Base-by-base conservation (phyloP, 2,797 vertebrate genomes). In the Atherinosoma microstoma region DNA sequence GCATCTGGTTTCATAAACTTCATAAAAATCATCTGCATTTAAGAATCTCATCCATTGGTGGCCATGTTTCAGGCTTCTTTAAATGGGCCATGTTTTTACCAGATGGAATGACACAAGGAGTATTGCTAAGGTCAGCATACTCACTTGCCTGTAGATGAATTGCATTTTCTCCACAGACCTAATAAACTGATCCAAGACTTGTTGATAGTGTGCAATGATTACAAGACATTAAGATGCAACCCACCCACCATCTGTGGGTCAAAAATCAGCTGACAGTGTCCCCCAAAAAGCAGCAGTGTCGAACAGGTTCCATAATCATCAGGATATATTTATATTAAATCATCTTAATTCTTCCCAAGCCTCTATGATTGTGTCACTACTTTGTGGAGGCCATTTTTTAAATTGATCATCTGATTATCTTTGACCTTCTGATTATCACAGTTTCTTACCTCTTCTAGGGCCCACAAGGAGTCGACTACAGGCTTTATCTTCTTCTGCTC, bases 401-500 rank as follows among this genome's bases (percentile, higher is more conserved):
- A 67, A 63, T n/a, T 29, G 38, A 58, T 70, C 16, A 58, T 54
- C 20, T 35, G 2, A 66, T 59, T 54, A 11, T 68, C 49, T 58
- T 38, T 22, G 20, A 47, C 24, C 34, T 32, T 61, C 22, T n/a
- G 34, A 16, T 60, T 49, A 56, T 16, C 11, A 24, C 27, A 56
- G 54, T 16, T 10, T 76, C 96, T 94, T 96, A 99, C 98, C 97
- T 99, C 98, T 92, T 99, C 98, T 91, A 99, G 91, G 6, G 98
- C 97, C 98, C 98, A 99, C 13, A 99, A 85, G 2, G 98, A 99
- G 94, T 99, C 98, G 80, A 99, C 96, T 47, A 97, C 87, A 3
- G 98, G 98, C 84, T 95, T 98, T 93, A 99, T 98, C 94, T 97
- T 99, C 95, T 97, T 97, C 84, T 94, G 93, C 22, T 91, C 93